Base-by-base conservation (phyloP, 2,113 vertebrate species). In the Sceloporus undulatus region DNA sequence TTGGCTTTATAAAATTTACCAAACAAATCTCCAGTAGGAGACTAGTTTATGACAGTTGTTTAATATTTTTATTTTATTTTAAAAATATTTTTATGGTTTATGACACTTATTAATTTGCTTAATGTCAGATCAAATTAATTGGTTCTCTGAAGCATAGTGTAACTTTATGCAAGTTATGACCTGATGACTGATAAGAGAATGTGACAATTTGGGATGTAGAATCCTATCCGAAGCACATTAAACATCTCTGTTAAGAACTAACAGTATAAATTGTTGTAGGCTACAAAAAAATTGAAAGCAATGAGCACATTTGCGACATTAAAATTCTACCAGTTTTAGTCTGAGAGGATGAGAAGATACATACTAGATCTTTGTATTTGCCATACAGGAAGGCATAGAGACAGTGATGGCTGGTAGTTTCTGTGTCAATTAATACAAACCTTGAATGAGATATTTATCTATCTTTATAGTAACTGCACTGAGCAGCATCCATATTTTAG, bases 191-290 rank as follows among this genome's bases (percentile, higher is more conserved):
- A 87, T 76, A 74, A 73, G 25, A 84, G 1, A 8, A 21, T 66
- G 34, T 29, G 27, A 59, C 54, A 0, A 18, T 40, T 71, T 42
- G 87, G 29, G 74, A 82, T 71, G 79, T 21, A 91, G 77, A 27
- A 89, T 11, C 21, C 40, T 23, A 54, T 29, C 56, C 87, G 66
- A 75, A 59, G 93, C 65, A 83, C 85, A 78, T 34, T 85, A 79
- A 76, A 74, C 23, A 65, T 21, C 42, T 76, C 5, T 87, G 42
- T 4, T 34, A 25, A 81, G 54, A 56, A 11, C 11, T 76, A 23
- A 83, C 18, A 87, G 16, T 19, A 77, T 23, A 83, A 88, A 82
- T 38, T 88, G 9, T 59, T 59, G 56, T 8, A 75, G 25, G 65
- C 16, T 34, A 62, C 2, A 56, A 52, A 27, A 13, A 9, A 29